Conservation (phyloP, 2,113 vertebrate species). For the Dipodomys spectabilis region DNA sequence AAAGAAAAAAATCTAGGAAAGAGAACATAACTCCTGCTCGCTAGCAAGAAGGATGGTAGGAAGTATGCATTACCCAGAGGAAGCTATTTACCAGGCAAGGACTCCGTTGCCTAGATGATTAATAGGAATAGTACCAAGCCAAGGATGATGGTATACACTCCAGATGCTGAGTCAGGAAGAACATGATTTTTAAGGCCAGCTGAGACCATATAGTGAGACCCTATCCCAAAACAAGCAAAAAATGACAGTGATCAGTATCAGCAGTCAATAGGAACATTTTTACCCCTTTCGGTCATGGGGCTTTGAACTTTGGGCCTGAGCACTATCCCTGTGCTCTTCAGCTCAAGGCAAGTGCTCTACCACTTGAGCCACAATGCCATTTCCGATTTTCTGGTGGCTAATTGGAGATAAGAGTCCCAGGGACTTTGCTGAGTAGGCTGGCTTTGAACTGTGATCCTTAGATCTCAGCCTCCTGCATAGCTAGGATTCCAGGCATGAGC, state of each 20-base stretch:
- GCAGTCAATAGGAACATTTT: neutral
- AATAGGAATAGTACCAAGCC: neutral
- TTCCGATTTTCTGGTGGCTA: no score
- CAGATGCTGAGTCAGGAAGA: neutral
- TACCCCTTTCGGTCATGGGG: no score
- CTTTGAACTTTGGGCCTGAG: no score
- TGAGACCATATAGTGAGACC: neutral
- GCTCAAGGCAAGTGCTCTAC: no score
- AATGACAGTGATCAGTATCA: neutral
- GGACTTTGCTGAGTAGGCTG: no score
- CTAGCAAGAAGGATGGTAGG: constrained; percentile 21
- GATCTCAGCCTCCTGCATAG: no score
- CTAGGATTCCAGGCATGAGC: no score
- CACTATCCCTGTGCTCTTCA: no score
- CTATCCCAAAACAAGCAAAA: neutral
- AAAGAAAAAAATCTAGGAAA: no score
- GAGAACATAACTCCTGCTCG: constrained; percentile 13
- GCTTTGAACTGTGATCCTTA: no score
- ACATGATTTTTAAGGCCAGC: neutral
- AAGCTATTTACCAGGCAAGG: constrained; percentile 32
- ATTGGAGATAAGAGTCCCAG: no score
- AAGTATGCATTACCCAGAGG: constrained; percentile 45
- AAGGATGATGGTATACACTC: neutral
- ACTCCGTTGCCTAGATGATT: neutral
- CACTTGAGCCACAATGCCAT: no score